phyloP scores from a whole-genome alignment of 2,113 vertebrate species.

The Herpetotheres cachinnans region DNA sequence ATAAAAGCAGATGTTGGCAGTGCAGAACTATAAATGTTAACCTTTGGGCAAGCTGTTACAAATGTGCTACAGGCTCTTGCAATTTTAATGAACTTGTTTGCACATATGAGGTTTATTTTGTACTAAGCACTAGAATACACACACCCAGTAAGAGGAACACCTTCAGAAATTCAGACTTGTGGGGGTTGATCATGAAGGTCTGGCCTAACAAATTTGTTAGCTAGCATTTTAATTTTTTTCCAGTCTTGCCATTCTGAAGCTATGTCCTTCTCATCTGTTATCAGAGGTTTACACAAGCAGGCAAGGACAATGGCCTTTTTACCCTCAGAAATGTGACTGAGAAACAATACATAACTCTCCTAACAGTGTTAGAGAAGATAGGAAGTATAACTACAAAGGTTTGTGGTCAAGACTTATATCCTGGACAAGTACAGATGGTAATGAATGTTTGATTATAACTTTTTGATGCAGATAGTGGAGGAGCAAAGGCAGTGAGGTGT shows the following conservation, averaged over 20 bases:
- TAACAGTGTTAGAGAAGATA: neutral
- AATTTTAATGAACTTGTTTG: conserved; percentile 79
- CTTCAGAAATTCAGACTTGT: neutral
- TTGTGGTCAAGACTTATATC: neutral
- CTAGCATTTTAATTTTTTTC: neutral
- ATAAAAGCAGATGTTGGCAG: conserved; percentile 76
- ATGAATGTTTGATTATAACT: neutral
- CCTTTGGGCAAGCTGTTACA: conserved; percentile 78
- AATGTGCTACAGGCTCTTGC: conserved; percentile 69
- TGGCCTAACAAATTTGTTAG: neutral
- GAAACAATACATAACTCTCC: neutral
- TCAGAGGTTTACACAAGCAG: neutral
- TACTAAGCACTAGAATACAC: conserved; percentile 6
- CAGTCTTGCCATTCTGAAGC: neutral
- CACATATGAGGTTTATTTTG: conserved; percentile 49
- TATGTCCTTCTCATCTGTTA: neutral
- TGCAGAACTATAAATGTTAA: conserved; percentile 77
- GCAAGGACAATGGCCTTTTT: neutral
- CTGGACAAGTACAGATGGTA: neutral
- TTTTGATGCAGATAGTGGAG: too few species aligned
- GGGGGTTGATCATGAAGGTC: neutral
- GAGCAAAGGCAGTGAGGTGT: too few species aligned
- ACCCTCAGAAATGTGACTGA: neutral
- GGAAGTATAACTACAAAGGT: neutral
- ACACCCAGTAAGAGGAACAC: neutral